Percentiles rank a stretch among this genome's conserved stretches.
Conservation (phyloP, 2,113 vertebrate species). For the Asarcornis scutulata region DNA sequence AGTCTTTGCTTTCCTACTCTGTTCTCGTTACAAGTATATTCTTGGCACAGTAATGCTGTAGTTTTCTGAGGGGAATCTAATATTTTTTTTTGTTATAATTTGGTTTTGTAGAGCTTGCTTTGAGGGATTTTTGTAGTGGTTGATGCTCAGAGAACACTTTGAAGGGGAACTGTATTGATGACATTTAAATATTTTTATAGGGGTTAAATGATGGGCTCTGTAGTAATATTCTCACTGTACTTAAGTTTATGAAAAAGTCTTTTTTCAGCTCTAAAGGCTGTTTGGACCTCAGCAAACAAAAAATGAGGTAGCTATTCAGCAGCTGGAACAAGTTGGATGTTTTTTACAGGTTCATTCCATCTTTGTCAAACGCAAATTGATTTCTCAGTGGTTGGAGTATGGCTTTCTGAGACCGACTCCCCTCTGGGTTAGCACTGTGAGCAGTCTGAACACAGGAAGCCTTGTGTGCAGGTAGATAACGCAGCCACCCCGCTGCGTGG, state of each 20-base stretch:
- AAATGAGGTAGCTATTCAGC: neutral
- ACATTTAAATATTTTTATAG: neutral
- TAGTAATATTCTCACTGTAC: neutral
- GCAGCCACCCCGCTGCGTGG: neutral
- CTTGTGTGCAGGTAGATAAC: neutral
- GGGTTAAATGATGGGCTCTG: neutral
- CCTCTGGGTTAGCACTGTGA: neutral
- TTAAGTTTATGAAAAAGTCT: neutral
- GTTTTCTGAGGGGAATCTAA: neutral
- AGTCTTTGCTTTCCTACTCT: neutral
- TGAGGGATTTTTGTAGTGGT: neutral
- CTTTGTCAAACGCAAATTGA: neutral
- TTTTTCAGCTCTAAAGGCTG: neutral
- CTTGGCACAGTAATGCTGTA: neutral
- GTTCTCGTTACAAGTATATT: neutral
- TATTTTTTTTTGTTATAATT: neutral
- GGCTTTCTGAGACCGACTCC: neutral
- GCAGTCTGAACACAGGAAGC: neutral
- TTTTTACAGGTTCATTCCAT: neutral
- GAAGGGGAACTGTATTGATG: neutral
- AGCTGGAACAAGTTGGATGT: neutral
- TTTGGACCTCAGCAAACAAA: neutral
- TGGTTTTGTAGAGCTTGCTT: neutral
- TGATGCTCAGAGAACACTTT: neutral
- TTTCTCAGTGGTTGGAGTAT: neutral